Evolutionary conservation across 2,888 invertebrate genomes (phyloP).

Genomic region (Strigamia transsilvanica): DNA sequence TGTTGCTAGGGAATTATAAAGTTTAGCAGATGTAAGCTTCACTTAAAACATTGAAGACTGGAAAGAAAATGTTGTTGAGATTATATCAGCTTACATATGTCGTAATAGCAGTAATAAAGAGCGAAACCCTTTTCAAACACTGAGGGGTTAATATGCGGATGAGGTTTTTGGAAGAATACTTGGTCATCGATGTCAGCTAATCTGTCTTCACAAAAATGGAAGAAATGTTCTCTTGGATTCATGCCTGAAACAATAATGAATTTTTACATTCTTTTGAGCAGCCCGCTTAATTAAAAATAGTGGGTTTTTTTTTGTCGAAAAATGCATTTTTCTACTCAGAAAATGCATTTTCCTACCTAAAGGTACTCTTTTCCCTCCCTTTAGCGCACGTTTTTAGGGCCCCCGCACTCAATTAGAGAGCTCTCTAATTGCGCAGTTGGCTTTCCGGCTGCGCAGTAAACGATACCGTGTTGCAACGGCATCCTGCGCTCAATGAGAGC

Average conservation of each 20-base stretch:
- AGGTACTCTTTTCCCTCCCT: too few species aligned
- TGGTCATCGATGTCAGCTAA: slow-evolving; percentile 52
- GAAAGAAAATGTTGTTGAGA: not conserved
- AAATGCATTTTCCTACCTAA: too few species aligned
- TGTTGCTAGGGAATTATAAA: slow-evolving; percentile 55
- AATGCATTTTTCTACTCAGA: too few species aligned
- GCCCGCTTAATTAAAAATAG: too few species aligned
- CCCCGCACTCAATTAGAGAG: too few species aligned
- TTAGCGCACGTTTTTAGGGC: too few species aligned
- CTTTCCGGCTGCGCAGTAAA: too few species aligned
- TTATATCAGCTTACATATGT: slow-evolving; percentile 57
- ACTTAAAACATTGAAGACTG: not conserved
- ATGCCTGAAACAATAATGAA: slow-evolving; percentile 56
- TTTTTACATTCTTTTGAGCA: too few species aligned
- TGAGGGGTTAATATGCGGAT: slow-evolving; percentile 58
- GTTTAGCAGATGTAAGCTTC: not conserved
- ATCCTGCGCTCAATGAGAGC: too few species aligned
- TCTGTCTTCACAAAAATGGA: slow-evolving; percentile 59
- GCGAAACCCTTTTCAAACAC: slow-evolving; percentile 59
- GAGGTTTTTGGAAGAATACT: slow-evolving; percentile 57
- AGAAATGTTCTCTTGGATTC: slow-evolving; percentile 59
- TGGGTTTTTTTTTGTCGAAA: too few species aligned
- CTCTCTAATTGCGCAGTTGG: too few species aligned
- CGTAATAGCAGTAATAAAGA: slow-evolving; percentile 60
- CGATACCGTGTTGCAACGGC: too few species aligned